These are phyloP conservation scores for Radopholus similis DNA, from an alignment of 1,140 invertebrate species.

Conservation along the genomic window DNA sequence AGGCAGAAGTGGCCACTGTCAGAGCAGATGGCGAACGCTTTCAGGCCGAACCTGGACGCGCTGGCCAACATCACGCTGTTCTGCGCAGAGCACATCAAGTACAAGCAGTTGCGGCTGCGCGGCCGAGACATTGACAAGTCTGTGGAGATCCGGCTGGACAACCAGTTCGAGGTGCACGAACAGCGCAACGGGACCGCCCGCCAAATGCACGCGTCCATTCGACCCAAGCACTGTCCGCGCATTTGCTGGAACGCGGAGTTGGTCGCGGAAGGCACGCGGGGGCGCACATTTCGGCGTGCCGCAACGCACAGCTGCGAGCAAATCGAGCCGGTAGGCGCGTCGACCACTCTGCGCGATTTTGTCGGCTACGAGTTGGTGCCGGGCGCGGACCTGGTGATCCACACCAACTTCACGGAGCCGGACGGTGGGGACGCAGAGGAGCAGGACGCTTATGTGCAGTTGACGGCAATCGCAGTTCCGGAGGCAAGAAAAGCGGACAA, in stretches of 20 bases:
- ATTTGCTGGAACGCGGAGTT: slow-evolving; percentile 48
- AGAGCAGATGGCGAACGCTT: slow-evolving; percentile 9
- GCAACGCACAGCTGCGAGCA: slow-evolving; percentile 32
- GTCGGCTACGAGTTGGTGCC: slow-evolving; percentile 26
- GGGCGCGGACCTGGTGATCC: slow-evolving; percentile 21
- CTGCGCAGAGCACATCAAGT: slow-evolving; percentile 46
- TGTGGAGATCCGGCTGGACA: slow-evolving; percentile 47
- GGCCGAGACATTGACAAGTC: slow-evolving; percentile 44
- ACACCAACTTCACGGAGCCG: slow-evolving; percentile 37
- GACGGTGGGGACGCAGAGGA: slow-evolving; percentile 21
- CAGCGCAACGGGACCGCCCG: slow-evolving; percentile 37
- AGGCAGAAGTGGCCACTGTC: background rate
- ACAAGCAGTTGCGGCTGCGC: slow-evolving; percentile 43
- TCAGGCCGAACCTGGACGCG: slow-evolving; percentile 41
- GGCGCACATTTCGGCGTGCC: slow-evolving; percentile 34
- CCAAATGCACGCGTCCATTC: slow-evolving; percentile 47
- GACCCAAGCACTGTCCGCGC: slow-evolving; percentile 47
- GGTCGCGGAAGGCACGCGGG: slow-evolving; percentile 31
- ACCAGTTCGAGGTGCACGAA: slow-evolving; percentile 5
- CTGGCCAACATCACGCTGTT: slow-evolving; percentile 48
- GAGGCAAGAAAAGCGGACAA: slow-evolving; percentile 17
- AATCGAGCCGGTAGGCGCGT: slow-evolving; percentile 41
- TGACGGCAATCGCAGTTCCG: slow-evolving; percentile 37
- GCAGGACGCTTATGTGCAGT: slow-evolving; percentile 38
- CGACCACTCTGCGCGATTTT: slow-evolving; percentile 45